These are phyloP conservation scores for Morelia viridis DNA, from an alignment of 2,797 vertebrate genomes.

Conservation along the genomic window DNA sequence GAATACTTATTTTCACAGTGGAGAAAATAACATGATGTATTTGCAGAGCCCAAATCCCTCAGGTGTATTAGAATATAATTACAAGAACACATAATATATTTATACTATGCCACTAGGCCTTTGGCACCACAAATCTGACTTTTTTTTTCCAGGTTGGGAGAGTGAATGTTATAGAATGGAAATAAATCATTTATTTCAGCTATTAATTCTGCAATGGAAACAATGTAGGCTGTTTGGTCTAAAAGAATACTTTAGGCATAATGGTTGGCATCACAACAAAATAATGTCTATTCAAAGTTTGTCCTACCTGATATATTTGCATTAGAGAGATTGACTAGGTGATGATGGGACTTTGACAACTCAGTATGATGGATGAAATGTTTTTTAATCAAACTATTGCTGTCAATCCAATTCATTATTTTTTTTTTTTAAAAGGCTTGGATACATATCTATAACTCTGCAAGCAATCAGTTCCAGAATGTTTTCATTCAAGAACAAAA, in stretches of 20 bases:
- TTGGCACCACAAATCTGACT: slow-evolving; percentile 58
- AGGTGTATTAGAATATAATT: slow-evolving; percentile 65
- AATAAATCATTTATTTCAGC: slow-evolving; percentile 65
- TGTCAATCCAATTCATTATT: slow-evolving; percentile 27
- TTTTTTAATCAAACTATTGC: slow-evolving; percentile 43
- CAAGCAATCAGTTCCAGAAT: not conserved
- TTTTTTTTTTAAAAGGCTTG: not conserved
- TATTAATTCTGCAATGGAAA: slow-evolving; percentile 49
- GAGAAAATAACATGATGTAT: slow-evolving; percentile 64
- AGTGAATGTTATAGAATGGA: slow-evolving; percentile 59
- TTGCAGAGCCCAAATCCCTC: slow-evolving; percentile 45
- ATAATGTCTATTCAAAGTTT: slow-evolving; percentile 32
- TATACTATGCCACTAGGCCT: slow-evolving; percentile 35
- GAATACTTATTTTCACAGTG: slow-evolving; percentile 47
- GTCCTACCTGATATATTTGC: slow-evolving; percentile 51
- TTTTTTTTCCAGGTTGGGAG: slow-evolving; percentile 48
- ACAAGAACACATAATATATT: slow-evolving; percentile 53
- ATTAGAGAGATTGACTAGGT: slow-evolving; percentile 29
- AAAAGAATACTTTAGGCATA: slow-evolving; percentile 22
- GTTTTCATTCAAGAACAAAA: not conserved
- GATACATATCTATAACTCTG: slow-evolving; percentile 33
- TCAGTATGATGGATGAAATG: slow-evolving; percentile 35
- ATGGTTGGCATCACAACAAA: slow-evolving; percentile 35
- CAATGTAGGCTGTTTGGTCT: slow-evolving; percentile 13
- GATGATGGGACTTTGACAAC: slow-evolving; percentile 37